Percentiles rank a stretch among this genome's conserved stretches.
These are phyloP conservation scores for Typhlomys cinereus DNA, from an alignment of 2,113 vertebrate species.

Conservation along the genomic window DNA sequence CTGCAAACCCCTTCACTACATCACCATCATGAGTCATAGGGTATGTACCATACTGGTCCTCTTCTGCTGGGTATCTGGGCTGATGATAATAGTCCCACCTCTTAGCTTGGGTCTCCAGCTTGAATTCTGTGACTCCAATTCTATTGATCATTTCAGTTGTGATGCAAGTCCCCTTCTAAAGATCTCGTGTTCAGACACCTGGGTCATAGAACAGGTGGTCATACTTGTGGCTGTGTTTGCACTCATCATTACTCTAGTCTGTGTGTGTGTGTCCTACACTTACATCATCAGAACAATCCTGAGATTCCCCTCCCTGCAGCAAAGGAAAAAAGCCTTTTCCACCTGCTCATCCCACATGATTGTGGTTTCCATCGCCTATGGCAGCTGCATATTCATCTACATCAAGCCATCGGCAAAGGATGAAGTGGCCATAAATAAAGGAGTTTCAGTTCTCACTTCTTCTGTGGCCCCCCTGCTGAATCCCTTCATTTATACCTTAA, in stretches of 20 bases:
- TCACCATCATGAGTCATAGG: slow-evolving; percentile 51
- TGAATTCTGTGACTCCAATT: slow-evolving; percentile 67
- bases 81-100: slow-evolving; percentile 60
- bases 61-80: slow-evolving; percentile 53
- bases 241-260: slow-evolving; percentile 60
- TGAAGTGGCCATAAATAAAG: slow-evolving; percentile 61
- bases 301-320: slow-evolving; percentile 37
- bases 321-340: slow-evolving; percentile 65
- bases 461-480: slow-evolving; percentile 59
- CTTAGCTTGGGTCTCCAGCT: slow-evolving; percentile 61
- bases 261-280: slow-evolving; percentile 60
- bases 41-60: slow-evolving; percentile 44
- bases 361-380: slow-evolving; percentile 64
- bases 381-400: slow-evolving; percentile 71
- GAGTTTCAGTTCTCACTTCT: slow-evolving; percentile 33
- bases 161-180: slow-evolving; percentile 61
- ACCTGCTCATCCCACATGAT: slow-evolving; percentile 71
- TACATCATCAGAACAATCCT: slow-evolving; percentile 59
- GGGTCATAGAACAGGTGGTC: slow-evolving; percentile 55
- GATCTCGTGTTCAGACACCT: slow-evolving; percentile 63
- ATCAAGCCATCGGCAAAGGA: slow-evolving; percentile 67
- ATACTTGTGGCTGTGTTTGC: slow-evolving; percentile 53
- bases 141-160: slow-evolving; percentile 64
- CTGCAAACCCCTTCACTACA: slow-evolving; percentile 66
- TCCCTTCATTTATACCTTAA: slow-evolving; percentile 65